Conservation (phyloP, 2,888 invertebrate species). For the Cantharis lateralis region DNA sequence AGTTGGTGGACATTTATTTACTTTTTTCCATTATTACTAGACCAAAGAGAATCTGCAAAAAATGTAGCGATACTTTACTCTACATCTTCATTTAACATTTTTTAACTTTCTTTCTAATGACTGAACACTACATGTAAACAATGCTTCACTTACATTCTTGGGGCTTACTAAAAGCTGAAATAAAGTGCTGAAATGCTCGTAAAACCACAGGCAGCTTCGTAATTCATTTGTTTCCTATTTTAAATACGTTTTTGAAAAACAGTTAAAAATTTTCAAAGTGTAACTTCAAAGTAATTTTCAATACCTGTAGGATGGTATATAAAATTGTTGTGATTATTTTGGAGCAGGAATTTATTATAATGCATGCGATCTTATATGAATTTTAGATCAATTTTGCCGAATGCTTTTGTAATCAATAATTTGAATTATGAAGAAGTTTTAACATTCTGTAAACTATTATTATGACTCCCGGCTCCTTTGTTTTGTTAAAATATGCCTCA, state of each 20-base stretch:
- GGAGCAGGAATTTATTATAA: not conserved
- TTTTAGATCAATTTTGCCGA: too few relatives aligned
- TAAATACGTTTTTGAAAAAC: not conserved
- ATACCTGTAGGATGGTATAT: not conserved
- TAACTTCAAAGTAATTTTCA: not conserved
- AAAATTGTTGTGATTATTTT: not conserved
- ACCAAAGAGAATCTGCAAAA: not conserved
- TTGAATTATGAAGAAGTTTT: too few relatives aligned
- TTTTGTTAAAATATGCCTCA: too few relatives aligned
- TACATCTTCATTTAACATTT: conserved; percentile 18
- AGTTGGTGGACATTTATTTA: conserved; percentile 8
- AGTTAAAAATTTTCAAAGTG: not conserved
- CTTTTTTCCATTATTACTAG: conserved; percentile 6
- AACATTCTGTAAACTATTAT: too few relatives aligned
- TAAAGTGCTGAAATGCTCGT: conserved; percentile 16
- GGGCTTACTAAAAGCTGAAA: conserved; percentile 16
- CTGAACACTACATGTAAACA: conserved; percentile 8
- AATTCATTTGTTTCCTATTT: conserved; percentile 8
- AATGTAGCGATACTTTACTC: conserved; percentile 4
- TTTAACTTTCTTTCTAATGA: conserved; percentile 24
- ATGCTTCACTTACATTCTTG: conserved; percentile 16
- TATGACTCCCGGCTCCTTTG: too few relatives aligned
- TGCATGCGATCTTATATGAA: not conserved
- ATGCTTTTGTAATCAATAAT: too few relatives aligned
- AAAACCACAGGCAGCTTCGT: conserved; percentile 14